A percentile compares a stretch with the other conserved stretches of the same genome.
Evolutionary conservation across 2,888 invertebrate genomes (phyloP).

Genomic region (Chymomyza procnemis): DNA sequence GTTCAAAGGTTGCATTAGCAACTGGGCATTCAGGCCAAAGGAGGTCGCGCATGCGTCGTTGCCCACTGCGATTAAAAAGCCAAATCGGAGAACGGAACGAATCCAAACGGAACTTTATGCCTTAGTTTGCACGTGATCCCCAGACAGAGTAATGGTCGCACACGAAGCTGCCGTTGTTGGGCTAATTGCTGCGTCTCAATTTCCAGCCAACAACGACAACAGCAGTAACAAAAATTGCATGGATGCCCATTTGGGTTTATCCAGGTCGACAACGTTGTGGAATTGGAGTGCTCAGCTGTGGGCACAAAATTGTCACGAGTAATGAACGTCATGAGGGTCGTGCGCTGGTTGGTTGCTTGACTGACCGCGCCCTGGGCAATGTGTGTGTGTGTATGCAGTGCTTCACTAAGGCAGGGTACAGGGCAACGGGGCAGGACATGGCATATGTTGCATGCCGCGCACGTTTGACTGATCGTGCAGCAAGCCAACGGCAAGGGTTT

Average conservation of each 20-base stretch:
- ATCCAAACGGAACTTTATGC: constrained; percentile 11
- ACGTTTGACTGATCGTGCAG: constrained; percentile 16
- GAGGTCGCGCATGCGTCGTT: constrained; percentile 65
- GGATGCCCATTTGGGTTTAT: constrained; percentile 19
- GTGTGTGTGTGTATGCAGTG: constrained; percentile 5
- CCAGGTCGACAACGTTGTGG: constrained; percentile 1
- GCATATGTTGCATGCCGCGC: constrained; percentile 26
- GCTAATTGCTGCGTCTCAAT: constrained; percentile 64
- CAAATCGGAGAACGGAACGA: not conserved
- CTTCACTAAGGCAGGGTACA: not conserved
- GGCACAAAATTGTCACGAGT: constrained; percentile 27
- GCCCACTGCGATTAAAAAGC: not conserved
- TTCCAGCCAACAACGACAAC: constrained; percentile 34
- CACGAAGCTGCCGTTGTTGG: constrained; percentile 14
- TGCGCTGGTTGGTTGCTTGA: not conserved
- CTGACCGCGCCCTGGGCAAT: constrained; percentile 1
- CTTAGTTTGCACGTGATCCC: constrained; percentile 36
- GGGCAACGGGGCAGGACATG: constrained; percentile 16
- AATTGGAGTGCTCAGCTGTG: constrained; percentile 28
- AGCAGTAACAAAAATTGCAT: not conserved
- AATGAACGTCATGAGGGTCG: constrained; percentile 1
- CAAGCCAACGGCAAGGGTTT: constrained; percentile 1
- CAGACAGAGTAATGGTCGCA: constrained; percentile 11
- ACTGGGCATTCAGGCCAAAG: constrained; percentile 29
- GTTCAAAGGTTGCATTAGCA: constrained; percentile 20